Base-by-base conservation (phyloP, 2,113 vertebrate genomes). In the Clarias batrachus region DNA sequence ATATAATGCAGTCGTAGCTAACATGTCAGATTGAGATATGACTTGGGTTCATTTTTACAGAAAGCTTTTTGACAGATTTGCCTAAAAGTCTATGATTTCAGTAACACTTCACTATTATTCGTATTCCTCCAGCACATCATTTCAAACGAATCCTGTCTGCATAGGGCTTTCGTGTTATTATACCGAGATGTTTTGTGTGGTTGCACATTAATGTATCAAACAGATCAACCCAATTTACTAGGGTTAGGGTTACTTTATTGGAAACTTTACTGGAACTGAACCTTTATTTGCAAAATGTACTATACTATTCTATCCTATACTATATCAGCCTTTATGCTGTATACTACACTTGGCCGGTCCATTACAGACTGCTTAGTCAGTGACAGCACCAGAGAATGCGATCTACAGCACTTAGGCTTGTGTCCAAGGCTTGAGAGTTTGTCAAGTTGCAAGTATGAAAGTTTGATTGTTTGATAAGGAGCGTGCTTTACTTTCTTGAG, bases 361-460 rank as follows among this genome's bases (percentile, higher is more conserved):
- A 66, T 82, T 82, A 82, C 23, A 66, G 41, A 66, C 6, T 82
- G 81, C 81, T 82, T 82, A 82, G 81, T 82, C 81, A 82, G 62
- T 65, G 41, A n/a, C 62, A 82, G 80, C 60, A 41, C 13, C 11
- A 33, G 23, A 82, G 25, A 54, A 27, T 19, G 14, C 3, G 27
- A 16, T 52, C 37, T 82, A 4, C 25, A 66, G 81, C 81, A 82
- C 81, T 82, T 82, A 66, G 81, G 81, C 81, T 82, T 66, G 37
- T 82, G 25, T 82, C 62, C 81, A 82, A 54, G 25, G 41, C 81
- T 65, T 82, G 25, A 66, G 14, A 82, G 41, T 82, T 82, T 82
- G 79, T 82, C 37, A 23, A 65, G 7, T 65, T 30, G 17, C 4
- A 82, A 37, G 23, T 37, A 37, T 37, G 37, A n/a, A 6, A 52